Evolutionary conservation across 1,140 invertebrate species (phyloP), one percentile per base, ranked within the genome.

Genomic region (Heliothis virescens): DNA sequence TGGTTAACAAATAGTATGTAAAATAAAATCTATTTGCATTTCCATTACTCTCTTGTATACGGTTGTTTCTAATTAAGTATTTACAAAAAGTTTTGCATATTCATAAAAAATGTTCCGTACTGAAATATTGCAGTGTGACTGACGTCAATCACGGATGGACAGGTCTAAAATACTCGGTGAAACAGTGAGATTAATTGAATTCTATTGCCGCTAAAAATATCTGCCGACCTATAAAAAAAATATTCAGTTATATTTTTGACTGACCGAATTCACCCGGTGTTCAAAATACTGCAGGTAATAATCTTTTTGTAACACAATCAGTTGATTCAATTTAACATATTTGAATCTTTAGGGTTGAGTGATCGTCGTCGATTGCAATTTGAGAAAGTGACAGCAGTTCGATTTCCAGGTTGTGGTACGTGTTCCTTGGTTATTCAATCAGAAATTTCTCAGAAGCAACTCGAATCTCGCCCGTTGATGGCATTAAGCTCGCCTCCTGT

Each of bases 121-220:
- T 72, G 29, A 72, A 72, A 72, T 57, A 72, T 72, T 57, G 34
- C 52, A 57, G 3, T 57, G 29, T 57, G 53, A 72, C 52, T 72
- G 69, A n/a, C 29, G 69, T 72, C 69, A 72, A 57, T 72, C 69
- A 57, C 52, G 69, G 52, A 0, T 72, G 52, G 67, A 72, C 69
- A 72, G 69, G 21, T 57, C 15, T 12, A 57, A 41, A 65, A 65
- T 55, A 72, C 9, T 53, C 47, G 67, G 5, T 29, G 52, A 72
- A 72, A 72, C 69, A 72, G 52, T 57, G 52, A 57, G 69, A 72
- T 57, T 72, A 57, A 72, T 72, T 72, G 52, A 57, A 72, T 72
- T 57, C 69, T 41, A 55, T 55, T 72, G 50, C 50, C 15, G 50
- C 21, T 26, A 16, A 72, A 72, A 55, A 72, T 57, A 26, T 72